Base-by-base conservation (phyloP, 1,140 invertebrate genomes). In the Archegozetes longisetosus region DNA sequence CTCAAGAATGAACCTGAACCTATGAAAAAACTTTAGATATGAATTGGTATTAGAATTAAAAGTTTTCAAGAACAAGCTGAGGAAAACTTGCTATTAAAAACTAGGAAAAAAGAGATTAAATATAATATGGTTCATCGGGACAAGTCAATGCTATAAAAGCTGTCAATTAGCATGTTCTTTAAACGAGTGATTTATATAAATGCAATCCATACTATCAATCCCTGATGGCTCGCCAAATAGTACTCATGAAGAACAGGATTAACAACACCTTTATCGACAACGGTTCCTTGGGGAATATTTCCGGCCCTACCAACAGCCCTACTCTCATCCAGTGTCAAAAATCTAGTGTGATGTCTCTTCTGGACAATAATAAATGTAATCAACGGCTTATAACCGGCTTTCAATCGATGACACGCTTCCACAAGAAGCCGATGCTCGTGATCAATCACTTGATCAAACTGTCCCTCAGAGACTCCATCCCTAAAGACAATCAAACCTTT, bases 401-500 rank as follows among this genome's bases (percentile, higher is more conserved):
- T 54, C n/a, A n/a, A 4, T 24, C n/a, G 56, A 6, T 9, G 1
- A 12, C 54, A 65, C 1, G 65, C 61, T 50, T 47, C 29, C 20
- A 54, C 47, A 9, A 68, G 62, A 22, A 23, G 40, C 32, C 28
- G 40, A n/a, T 67, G 25, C 53, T 68, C 66, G 9, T 59, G 28
- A 14, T 67, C 53, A 20, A 47, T 2, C 17, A 62, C 20, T 14
- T 53, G 55, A 53, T 22, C 24, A 88, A 66, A 22, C 68, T 73
- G 68, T 89, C 85, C 75, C 91, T 93, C 72, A 12, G 68, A 70
- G 0, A 81, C 73, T 0, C 86, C 86, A 72, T 86, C 86, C 28
- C 92, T 66, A 70, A 92, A 92, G 0, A 85, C 80, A 69, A 85
- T 84, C 0, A 93, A 78, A 75, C 93, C 92, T 40, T 66, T 59